Percentiles rank a stretch among this genome's conserved stretches.
These are phyloP conservation scores for Orthonevra nobilis DNA, from an alignment of 2,888 invertebrate species.

Conservation along the genomic window DNA sequence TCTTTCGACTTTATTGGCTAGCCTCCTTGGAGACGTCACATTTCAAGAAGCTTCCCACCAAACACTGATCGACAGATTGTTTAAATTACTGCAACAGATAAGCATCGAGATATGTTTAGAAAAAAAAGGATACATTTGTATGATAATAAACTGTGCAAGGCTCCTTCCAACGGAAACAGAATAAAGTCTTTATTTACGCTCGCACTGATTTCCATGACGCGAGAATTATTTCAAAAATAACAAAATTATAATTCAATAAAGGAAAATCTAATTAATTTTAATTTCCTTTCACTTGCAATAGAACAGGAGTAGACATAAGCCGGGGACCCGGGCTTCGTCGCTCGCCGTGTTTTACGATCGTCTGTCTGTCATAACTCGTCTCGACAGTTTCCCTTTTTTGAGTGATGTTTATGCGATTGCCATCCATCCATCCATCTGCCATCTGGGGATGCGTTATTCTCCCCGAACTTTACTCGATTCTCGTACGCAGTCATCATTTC, in stretches of 20 bases:
- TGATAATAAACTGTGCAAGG: not conserved
- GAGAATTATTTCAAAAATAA: conserved; percentile 35
- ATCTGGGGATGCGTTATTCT: conserved; percentile 37
- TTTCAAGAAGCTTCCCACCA: conserved; percentile 1
- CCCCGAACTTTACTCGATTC: conserved; percentile 39
- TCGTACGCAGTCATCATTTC: conserved; percentile 59
- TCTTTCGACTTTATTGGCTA: conserved; percentile 10
- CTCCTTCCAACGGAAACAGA: no score
- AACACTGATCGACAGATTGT: conserved; percentile 21
- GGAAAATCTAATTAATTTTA: conserved; percentile 60
- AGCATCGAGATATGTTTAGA: conserved; percentile 14
- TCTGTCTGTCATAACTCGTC: conserved; percentile 63
- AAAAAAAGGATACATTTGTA: conserved; percentile 4
- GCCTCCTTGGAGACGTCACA: conserved; percentile 9
- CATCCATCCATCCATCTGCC: conserved; percentile 27
- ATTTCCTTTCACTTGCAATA: conserved; percentile 44
- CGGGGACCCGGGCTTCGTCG: no score
- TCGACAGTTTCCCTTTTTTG: conserved; percentile 1
- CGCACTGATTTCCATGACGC: conserved; percentile 39
- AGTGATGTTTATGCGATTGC: conserved; percentile 45
- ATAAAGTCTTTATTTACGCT: conserved; percentile 45
- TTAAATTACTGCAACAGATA: conserved; percentile 6
- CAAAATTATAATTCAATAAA: conserved; percentile 69
- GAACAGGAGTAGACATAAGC: no score
- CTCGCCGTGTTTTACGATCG: conserved; percentile 42